Evolutionary conservation across 2,888 invertebrate species (phyloP), one percentile per base, ranked within the genome.

Genomic region (Lacanobia wlatinum): DNA sequence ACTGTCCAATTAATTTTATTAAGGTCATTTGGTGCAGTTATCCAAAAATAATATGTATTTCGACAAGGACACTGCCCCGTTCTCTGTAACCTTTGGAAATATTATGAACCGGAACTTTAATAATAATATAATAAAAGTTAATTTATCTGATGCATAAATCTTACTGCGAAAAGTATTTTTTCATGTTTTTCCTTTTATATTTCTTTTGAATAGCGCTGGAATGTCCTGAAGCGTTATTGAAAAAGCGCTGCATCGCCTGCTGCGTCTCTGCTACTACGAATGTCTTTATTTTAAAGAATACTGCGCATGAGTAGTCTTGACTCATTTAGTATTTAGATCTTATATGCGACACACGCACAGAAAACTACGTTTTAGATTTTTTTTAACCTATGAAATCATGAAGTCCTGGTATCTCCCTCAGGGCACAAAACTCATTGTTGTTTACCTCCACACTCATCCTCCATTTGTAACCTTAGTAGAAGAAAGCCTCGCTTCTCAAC

Each of bases 41-140:
- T 80, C 58, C 73, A 73, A 84, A 84, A 79, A 63, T 71, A 81
- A 70, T 77, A 77, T 66, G 50, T 71, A 60, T 61, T 67, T 78
- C 48, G 46, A 67, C 84, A 78, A 86, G 86, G 84, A 73, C 71
- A 62, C 43, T 10, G 64, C 71, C 69, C 60, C 74, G 66, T 71
- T 86, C 73, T 73, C 50, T 14, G 69, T 77, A 72, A 77, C 79
- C 73, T 84, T 84, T 73, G 34, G 65, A 48, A 68, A 60, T 70
- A 67, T 69, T 78, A 65, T 58, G 34, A 73, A 72, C 70, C 83
- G 74, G 78, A 84, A 74, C n/a, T 65, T 14, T 28, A 63, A 43
- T 69, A n/a, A n/a, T n/a, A n/a, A n/a, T n/a, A 55, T 56, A 82
- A 53, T 56, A 59, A 69, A 69, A 53, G 55, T 63, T 82, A 48